Conservation (phyloP, 1,140 invertebrate species). For the Drosophila asahinai region DNA sequence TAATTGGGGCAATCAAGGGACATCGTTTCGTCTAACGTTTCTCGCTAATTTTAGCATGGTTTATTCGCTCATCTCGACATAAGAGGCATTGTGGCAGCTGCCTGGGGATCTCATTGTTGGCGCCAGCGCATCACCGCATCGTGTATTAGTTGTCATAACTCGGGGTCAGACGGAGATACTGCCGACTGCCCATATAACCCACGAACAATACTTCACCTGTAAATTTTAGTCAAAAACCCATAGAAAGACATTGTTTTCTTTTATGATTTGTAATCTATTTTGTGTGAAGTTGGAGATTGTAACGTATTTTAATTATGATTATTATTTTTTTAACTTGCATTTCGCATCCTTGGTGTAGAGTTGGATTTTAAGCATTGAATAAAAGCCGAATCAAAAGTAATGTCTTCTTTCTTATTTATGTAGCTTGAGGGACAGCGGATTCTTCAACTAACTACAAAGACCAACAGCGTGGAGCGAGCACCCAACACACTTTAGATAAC, state of each 20-base stretch:
- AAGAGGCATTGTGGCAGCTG: conserved; percentile 68
- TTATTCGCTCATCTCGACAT: conserved; percentile 87
- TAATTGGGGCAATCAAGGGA: conserved; percentile 20
- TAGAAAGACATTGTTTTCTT: conserved; percentile 37
- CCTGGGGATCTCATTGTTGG: conserved; percentile 75
- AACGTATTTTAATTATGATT: conserved; percentile 44
- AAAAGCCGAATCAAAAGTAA: conserved; percentile 41
- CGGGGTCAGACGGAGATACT: conserved; percentile 22
- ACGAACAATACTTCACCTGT: conserved; percentile 65
- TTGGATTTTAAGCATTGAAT: conserved; percentile 65
- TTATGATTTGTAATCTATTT: conserved; percentile 41
- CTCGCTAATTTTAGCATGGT: conserved; percentile 87
- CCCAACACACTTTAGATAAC: conserved; percentile 13
- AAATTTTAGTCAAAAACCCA: conserved; percentile 56
- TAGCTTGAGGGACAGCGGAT: conserved; percentile 64
- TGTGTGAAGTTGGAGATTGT: conserved; percentile 38
- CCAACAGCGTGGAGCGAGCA: conserved; percentile 1
- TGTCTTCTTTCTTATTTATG: conserved; percentile 4
- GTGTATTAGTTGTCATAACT: conserved; percentile 65
- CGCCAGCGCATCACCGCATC: conserved; percentile 60
- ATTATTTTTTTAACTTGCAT: conserved; percentile 53
- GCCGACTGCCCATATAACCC: conserved; percentile 19
- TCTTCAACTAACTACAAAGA: conserved; percentile 42
- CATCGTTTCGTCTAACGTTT: conserved; percentile 56
- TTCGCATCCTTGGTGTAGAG: conserved; percentile 49